phyloP scores from a whole-genome alignment of 2,113 vertebrate species.

The Ochotona curzoniae region DNA sequence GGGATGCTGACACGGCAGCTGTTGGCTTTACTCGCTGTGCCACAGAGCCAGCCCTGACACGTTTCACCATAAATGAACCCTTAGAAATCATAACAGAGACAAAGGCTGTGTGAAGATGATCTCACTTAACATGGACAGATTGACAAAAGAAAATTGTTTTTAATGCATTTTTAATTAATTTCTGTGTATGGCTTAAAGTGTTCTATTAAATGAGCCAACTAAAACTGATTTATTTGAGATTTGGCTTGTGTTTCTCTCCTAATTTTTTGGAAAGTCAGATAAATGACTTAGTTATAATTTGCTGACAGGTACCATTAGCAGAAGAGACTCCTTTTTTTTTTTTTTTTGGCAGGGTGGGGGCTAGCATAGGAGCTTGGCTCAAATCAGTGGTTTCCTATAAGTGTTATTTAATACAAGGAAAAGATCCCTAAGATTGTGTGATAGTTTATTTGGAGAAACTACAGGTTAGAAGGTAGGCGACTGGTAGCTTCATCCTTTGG shows the following conservation, averaged over 20 bases:
- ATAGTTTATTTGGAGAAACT: conserved; percentile 20
- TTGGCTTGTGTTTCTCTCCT: not conserved
- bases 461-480: not conserved
- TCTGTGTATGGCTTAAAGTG: not conserved
- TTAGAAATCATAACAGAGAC: too few relatives aligned
- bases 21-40: too few relatives aligned
- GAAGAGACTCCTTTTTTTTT: not conserved
- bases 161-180: not conserved
- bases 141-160: too few relatives aligned
- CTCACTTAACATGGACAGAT: too few relatives aligned
- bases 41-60: too few relatives aligned
- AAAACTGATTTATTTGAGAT: not conserved
- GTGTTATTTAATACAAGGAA: not conserved
- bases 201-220: not conserved
- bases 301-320: not conserved
- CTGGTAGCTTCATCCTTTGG: conserved; percentile 36
- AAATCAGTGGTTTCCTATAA: not conserved
- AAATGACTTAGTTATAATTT: conserved; percentile 2
- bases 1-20: too few relatives aligned
- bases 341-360: not conserved
- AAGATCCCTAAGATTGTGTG: not conserved
- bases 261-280: not conserved
- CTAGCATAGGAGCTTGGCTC: not conserved
- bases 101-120: too few relatives aligned
- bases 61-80: too few relatives aligned